Evolutionary conservation across 2,888 invertebrate genomes (phyloP).

Genomic region (Latheticus oryzae): DNA sequence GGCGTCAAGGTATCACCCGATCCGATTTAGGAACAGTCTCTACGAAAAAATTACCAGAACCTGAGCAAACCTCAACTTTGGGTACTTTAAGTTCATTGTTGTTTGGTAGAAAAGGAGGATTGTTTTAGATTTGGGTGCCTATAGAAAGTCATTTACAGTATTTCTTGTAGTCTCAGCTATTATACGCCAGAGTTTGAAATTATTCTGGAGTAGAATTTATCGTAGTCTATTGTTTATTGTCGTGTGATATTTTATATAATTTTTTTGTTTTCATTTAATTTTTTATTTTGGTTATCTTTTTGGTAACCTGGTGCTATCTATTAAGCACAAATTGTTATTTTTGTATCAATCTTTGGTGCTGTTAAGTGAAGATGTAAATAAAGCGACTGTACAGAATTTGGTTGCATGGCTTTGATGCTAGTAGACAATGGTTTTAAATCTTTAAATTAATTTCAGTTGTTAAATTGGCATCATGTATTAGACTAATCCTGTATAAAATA

Average conservation of each 20-base stretch:
- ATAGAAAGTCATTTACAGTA: constrained; percentile 9
- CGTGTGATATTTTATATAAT: constrained; percentile 30
- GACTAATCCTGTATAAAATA: constrained; percentile 33
- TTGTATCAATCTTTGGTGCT: constrained; percentile 29
- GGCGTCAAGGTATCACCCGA: constrained; percentile 69
- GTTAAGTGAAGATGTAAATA: constrained; percentile 28
- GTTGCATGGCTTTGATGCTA: constrained; percentile 22
- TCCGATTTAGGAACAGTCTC: constrained; percentile 72
- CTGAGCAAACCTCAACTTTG: constrained; percentile 63
- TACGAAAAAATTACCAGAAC: constrained; percentile 59
- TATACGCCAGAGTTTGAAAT: neutral
- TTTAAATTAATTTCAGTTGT: too few species aligned
- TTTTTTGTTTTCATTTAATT: constrained; percentile 8
- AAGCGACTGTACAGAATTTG: constrained; percentile 18
- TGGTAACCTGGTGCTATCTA: constrained; percentile 1
- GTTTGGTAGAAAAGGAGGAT: constrained; percentile 88
- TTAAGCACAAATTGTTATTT: constrained; percentile 23
- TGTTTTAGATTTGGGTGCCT: constrained; percentile 68
- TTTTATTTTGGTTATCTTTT: too few species aligned
- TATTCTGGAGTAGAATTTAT: neutral
- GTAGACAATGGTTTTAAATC: constrained; percentile 1
- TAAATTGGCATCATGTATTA: constrained; percentile 5
- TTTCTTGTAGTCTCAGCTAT: constrained; percentile 9
- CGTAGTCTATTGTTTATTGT: constrained; percentile 4
- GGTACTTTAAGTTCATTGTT: constrained; percentile 83